Percentiles rank a stretch among this genome's conserved stretches.
These are phyloP conservation scores for Lordiphosa fenestrarum DNA, from an alignment of 2,888 invertebrate species.

Conservation along the genomic window DNA sequence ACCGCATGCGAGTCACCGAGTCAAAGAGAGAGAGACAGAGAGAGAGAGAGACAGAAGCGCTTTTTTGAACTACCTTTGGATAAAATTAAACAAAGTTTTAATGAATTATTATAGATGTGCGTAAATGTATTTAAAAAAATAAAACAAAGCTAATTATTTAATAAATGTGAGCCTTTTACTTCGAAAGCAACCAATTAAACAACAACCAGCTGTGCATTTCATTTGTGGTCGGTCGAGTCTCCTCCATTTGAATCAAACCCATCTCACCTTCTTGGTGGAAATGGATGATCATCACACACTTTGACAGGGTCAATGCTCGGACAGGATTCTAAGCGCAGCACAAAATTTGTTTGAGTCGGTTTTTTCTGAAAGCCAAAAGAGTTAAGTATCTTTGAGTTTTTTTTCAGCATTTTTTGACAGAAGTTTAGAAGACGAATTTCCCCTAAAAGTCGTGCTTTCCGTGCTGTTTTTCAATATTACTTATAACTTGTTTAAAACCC, in stretches of 20 bases:
- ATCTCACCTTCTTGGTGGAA: too few species aligned
- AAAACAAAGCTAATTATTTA: constrained; percentile 57
- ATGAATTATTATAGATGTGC: constrained; percentile 59
- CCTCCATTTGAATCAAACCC: not conserved
- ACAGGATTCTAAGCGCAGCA: too few species aligned
- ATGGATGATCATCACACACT: too few species aligned
- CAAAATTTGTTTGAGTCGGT: too few species aligned
- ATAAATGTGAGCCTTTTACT: constrained; percentile 73
- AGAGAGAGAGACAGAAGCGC: constrained; percentile 17
- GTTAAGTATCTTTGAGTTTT: too few species aligned
- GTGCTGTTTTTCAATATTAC: too few species aligned
- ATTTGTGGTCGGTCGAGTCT: not conserved
- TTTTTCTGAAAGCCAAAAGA: too few species aligned
- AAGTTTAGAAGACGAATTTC: too few species aligned
- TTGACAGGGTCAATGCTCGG: too few species aligned
- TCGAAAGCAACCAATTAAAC: constrained; percentile 47
- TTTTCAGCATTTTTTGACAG: too few species aligned
- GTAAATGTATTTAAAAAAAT: constrained; percentile 65
- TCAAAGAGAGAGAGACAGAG: constrained; percentile 12
- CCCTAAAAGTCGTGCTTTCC: too few species aligned
- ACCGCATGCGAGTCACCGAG: not conserved
- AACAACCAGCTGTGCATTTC: not conserved
- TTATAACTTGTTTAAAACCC: too few species aligned
- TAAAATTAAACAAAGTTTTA: constrained; percentile 53
- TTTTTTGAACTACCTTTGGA: constrained; percentile 62